These are phyloP conservation scores for Galeopterus variegatus DNA, from an alignment of 2,113 vertebrate species.

Conservation along the genomic window DNA sequence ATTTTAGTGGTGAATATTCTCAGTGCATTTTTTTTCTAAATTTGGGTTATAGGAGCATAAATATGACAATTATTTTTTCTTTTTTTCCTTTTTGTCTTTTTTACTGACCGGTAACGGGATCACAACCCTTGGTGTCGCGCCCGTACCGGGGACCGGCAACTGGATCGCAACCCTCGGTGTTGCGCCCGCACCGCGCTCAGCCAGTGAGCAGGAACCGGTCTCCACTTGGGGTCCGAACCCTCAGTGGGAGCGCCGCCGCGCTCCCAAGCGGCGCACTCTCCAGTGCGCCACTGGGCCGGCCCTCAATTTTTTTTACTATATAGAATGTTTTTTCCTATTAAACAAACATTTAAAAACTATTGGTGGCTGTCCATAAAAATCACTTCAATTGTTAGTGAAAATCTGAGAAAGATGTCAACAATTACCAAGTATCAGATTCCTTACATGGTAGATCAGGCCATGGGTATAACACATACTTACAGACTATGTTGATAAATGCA, in stretches of 20 bases:
- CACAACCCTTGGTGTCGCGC: too few species aligned
- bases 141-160: too few species aligned
- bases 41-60: neutral
- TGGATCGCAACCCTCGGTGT: too few species aligned
- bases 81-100: too few species aligned
- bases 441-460: accelerated
- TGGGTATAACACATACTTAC: neutral
- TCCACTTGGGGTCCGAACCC: too few species aligned
- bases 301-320: slow-evolving; percentile 25
- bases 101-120: too few species aligned
- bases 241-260: too few species aligned
- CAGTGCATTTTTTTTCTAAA: neutral
- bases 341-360: neutral
- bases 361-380: neutral
- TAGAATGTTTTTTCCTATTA: neutral
- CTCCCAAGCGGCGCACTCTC: too few species aligned
- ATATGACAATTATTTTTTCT: neutral
- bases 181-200: too few species aligned
- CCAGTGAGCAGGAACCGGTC: too few species aligned
- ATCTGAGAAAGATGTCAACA: neutral
- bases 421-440: neutral
- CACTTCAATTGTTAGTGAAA: neutral
- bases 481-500: neutral
- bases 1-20: neutral
- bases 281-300: too few species aligned